Base-by-base conservation (phyloP, 2,888 invertebrate genomes). In the Cephus pulcher region DNA sequence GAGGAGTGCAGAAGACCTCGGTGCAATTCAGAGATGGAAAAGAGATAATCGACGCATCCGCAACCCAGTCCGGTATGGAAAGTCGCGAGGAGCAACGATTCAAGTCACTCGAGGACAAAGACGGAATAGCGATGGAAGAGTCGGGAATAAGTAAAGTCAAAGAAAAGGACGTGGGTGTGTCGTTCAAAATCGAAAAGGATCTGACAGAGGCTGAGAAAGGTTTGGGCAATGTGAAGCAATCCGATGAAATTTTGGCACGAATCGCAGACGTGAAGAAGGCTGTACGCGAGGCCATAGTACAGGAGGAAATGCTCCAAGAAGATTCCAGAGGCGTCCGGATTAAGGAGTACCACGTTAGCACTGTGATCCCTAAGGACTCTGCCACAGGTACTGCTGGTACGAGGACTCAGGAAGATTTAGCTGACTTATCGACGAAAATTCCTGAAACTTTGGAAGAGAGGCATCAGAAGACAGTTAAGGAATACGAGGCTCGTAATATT, bases 21-120 rank as follows among this genome's bases (percentile, higher is more conserved):
- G 83, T 90, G 78, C 87, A 84, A 40, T 74, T 87, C 35, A 82
- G 81, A 1, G 88, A 88, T 32, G 88, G 87, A 1, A 84, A 86
- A 33, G 86, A 88, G 78, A 84, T 82, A 6, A 86, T 90, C 40
- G 88, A 90, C 77, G 90, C 89, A 0, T 82, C 83, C 30, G 88
- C 89, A 3, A 84, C 84, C 1, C 85, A 88, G 71, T 82, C 84
- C 0, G 84, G 81, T 32, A 75, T 81, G 0, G 83, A 80, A 4
- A 86, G 87, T 70, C 87, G 86, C 34, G 86, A 84, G 32, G 80
- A 87, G 73, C 82, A 78, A n/a, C 80, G 56, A 37, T 82, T 83
- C 3, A 86, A 85, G 68, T 82, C 84, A 2, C 70, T 88, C 4
- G 88, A 89, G 70, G 86, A 90, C 69, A 80, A 87, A 34, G 82